Evolutionary conservation across 35 echinoderm and acorn worm species (phyloP).

Genomic region (Acanthaster planci): DNA sequence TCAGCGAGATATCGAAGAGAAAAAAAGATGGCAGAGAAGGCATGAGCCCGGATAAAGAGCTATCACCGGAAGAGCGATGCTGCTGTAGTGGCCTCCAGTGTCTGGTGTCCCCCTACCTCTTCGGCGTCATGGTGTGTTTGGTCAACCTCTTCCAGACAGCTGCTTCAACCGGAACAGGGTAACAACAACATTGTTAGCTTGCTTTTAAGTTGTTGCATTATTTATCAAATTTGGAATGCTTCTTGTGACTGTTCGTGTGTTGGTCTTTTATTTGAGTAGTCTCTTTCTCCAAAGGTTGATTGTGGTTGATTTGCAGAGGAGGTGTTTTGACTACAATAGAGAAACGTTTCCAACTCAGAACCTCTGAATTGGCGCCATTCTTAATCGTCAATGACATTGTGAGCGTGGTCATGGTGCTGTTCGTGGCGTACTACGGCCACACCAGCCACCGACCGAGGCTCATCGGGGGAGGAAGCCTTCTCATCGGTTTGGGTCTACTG

Average conservation of each 20-base stretch:
- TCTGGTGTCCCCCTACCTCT: not conserved
- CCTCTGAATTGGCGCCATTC: constrained; percentile 67
- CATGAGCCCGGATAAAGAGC: not conserved
- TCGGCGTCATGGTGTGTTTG: not conserved
- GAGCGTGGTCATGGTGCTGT: constrained; percentile 55
- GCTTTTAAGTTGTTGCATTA: no score
- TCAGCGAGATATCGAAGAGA: no score
- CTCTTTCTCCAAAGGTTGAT: no score
- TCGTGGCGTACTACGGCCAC: constrained; percentile 82
- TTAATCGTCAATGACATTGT: constrained; percentile 56
- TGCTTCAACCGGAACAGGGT: not conserved
- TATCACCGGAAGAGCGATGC: not conserved
- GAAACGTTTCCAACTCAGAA: constrained; percentile 83
- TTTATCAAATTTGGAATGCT: no score
- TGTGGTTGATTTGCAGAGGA: not conserved
- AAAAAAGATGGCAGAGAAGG: no score
- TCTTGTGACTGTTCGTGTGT: no score
- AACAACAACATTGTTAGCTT: no score
- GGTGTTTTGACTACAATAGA: constrained; percentile 62
- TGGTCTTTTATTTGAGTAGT: no score
- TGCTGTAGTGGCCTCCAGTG: not conserved
- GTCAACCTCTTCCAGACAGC: not conserved
- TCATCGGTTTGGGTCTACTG: constrained; percentile 55
- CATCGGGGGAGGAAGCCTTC: constrained; percentile 25
- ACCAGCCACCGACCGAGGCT: constrained; percentile 76